These are phyloP conservation scores for Meandrusa payeni DNA, from an alignment of 2,888 invertebrate genomes.

Conservation along the genomic window DNA sequence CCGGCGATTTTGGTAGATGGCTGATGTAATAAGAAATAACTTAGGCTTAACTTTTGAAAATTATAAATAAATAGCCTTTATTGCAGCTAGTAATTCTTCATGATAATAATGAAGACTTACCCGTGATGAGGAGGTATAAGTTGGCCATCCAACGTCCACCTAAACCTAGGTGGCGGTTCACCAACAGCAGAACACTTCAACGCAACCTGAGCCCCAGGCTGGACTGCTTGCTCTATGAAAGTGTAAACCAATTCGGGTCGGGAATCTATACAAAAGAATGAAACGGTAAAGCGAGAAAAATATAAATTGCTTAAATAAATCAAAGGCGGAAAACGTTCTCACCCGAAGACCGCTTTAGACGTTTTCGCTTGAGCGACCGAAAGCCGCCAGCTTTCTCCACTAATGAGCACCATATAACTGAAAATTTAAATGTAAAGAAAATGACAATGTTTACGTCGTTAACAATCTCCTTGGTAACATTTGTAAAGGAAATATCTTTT, in stretches of 20 bases:
- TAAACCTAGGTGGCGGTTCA: conserved; percentile 87
- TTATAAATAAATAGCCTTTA: too few relatives aligned
- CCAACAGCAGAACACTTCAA: conserved; percentile 93
- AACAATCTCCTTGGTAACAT: conserved; percentile 17
- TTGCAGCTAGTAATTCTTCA: too few relatives aligned
- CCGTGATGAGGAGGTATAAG: conserved; percentile 71
- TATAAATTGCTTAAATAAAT: conserved; percentile 28
- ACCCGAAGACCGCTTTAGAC: conserved; percentile 67
- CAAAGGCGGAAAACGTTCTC: conserved; percentile 39
- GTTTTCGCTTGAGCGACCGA: conserved; percentile 59
- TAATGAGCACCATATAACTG: conserved; percentile 69
- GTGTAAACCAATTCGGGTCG: conserved; percentile 91
- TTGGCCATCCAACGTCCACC: conserved; percentile 69
- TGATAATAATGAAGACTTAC: too few relatives aligned
- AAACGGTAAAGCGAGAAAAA: conserved; percentile 22
- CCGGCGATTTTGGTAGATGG: too few relatives aligned
- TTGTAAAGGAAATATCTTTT: conserved; percentile 16
- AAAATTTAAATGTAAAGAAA: conserved; percentile 41
- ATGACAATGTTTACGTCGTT: conserved; percentile 31
- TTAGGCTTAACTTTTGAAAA: too few relatives aligned
- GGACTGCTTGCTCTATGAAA: conserved; percentile 89
- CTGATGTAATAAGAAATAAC: too few relatives aligned
- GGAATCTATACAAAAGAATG: conserved; percentile 50
- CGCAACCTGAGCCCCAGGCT: conserved; percentile 87
- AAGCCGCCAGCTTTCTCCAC: conserved; percentile 46